A percentile compares a stretch with the other conserved stretches of the same genome.
Conservation (phyloP, 2,797 vertebrate genomes). For the Sebastes kiyomatsui region DNA sequence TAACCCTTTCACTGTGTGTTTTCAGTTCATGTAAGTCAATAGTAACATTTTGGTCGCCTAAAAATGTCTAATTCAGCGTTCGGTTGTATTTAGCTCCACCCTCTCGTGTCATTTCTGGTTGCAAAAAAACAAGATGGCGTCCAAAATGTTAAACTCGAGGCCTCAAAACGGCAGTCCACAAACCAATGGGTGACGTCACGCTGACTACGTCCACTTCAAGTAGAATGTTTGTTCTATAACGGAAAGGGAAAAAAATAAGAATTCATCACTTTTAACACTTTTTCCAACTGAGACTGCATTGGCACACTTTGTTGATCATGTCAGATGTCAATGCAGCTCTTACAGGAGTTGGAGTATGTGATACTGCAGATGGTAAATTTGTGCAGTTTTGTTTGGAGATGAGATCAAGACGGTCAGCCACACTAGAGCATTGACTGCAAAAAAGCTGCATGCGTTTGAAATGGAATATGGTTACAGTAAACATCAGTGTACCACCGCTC, state of each 20-base stretch:
- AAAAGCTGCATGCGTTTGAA: slow-evolving; percentile 64
- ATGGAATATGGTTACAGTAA: slow-evolving; percentile 72
- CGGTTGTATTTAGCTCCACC: too few species aligned
- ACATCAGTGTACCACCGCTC: slow-evolving; percentile 55
- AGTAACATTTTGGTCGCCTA: too few species aligned
- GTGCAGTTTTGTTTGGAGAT: slow-evolving; percentile 47
- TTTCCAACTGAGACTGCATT: slow-evolving; percentile 4
- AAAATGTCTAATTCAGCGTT: too few species aligned
- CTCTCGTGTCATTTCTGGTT: too few species aligned
- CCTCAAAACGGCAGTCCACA: too few species aligned
- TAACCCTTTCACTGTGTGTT: too few species aligned
- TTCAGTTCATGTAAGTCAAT: too few species aligned
- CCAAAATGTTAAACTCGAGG: too few species aligned
- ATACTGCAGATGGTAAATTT: slow-evolving; percentile 18
- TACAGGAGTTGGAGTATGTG: slow-evolving; percentile 11
- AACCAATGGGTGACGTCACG: too few species aligned
- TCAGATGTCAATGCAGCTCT: slow-evolving; percentile 29
- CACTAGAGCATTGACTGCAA: slow-evolving; percentile 69
- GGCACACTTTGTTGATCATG: slow-evolving; percentile 38
- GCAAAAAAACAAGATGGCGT: too few species aligned
- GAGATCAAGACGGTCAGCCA: slow-evolving; percentile 64
- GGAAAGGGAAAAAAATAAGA: background rate
- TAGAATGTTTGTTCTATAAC: background rate
- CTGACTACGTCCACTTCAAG: background rate
- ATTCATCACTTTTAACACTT: background rate